A percentile compares a stretch with the other conserved stretches of the same genome.
These are phyloP conservation scores for Thryonomys swinderianus DNA, from an alignment of 2,113 vertebrate species.

Conservation along the genomic window DNA sequence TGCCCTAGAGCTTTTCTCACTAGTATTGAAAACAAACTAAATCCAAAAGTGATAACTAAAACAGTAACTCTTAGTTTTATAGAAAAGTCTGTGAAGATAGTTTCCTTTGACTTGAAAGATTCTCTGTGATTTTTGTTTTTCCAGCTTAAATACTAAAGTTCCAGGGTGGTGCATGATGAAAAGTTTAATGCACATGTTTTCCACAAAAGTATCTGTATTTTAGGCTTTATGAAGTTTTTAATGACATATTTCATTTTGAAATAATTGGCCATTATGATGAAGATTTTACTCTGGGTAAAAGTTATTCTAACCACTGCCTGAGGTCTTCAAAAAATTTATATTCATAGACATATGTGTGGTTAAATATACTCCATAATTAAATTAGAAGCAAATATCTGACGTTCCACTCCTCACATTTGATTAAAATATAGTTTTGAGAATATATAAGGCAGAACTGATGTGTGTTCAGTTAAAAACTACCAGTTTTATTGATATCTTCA, in stretches of 20 bases:
- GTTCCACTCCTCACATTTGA: fast-evolving
- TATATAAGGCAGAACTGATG: not conserved
- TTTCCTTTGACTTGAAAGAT: not conserved
- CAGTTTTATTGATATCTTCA: not conserved
- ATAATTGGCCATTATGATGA: not conserved
- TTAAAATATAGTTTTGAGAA: not conserved
- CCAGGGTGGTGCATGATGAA: not conserved
- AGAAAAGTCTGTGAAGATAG: not conserved
- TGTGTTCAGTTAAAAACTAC: not conserved
- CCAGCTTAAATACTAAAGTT: not conserved
- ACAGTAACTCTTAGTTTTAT: not conserved
- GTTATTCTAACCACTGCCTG: not conserved
- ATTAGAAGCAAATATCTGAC: not conserved
- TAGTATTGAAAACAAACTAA: conserved; percentile 24
- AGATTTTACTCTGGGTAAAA: not conserved
- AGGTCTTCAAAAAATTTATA: not conserved
- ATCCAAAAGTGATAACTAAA: conserved; percentile 22
- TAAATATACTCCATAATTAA: not conserved
- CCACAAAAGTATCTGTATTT: not conserved
- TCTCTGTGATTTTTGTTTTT: not conserved
- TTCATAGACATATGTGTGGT: not conserved
- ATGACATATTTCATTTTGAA: not conserved
- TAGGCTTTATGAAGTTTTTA: not conserved
- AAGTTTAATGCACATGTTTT: not conserved
- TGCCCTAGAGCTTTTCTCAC: not conserved